Conservation (phyloP, 2,888 invertebrate species). For the Eupsilia transversa region DNA sequence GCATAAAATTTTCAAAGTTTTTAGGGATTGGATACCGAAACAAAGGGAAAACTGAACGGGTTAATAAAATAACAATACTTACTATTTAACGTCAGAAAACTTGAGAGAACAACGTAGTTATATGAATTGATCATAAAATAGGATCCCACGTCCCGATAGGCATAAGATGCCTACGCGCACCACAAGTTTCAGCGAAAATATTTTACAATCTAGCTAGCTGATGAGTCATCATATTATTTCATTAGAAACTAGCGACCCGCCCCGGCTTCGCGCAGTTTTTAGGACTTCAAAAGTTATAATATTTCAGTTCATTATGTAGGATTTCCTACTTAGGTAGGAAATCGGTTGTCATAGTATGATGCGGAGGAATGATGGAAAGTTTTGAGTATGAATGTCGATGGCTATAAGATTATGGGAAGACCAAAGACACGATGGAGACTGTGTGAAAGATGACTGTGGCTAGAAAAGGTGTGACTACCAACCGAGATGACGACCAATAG, state of each 20-base stretch:
- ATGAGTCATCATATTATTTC: constrained; percentile 19
- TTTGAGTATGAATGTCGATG: too few relatives aligned
- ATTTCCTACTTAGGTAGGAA: too few relatives aligned
- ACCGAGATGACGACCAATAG: too few relatives aligned
- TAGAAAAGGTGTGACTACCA: too few relatives aligned
- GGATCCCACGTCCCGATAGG: constrained; percentile 1
- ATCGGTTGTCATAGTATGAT: too few relatives aligned
- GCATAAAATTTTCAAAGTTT: neutral
- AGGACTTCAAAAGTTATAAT: neutral
- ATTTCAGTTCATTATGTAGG: too few relatives aligned
- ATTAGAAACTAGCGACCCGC: neutral
- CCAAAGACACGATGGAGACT: too few relatives aligned
- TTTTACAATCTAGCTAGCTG: constrained; percentile 20
- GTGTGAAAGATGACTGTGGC: too few relatives aligned
- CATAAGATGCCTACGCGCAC: constrained; percentile 29
- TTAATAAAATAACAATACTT: too few relatives aligned
- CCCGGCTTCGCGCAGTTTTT: neutral
- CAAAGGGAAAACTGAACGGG: neutral
- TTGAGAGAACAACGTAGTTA: neutral
- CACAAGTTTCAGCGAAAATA: constrained; percentile 29
- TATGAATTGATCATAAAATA: constrained; percentile 16
- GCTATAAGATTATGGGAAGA: too few relatives aligned
- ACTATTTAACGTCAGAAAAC: neutral
- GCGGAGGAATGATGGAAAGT: too few relatives aligned
- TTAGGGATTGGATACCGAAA: neutral